These are phyloP conservation scores for Temnothorax nylanderi DNA, from an alignment of 1,140 invertebrate genomes.

Conservation along the genomic window DNA sequence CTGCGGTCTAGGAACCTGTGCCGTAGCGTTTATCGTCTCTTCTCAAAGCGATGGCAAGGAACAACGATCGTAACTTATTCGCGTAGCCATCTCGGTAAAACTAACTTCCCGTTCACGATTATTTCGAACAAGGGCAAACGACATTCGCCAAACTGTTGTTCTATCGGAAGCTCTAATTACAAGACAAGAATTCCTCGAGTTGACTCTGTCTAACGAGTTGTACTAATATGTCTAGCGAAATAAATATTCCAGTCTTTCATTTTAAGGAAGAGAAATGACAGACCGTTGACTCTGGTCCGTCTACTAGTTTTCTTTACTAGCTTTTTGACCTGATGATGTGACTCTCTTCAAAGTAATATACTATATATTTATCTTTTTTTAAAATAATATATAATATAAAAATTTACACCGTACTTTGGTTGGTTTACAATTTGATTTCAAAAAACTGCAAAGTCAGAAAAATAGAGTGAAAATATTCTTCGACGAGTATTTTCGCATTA, in stretches of 20 bases:
- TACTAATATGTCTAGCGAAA: constrained; percentile 54
- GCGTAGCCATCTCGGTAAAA: constrained; percentile 33
- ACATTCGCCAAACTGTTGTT: constrained; percentile 40
- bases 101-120: constrained; percentile 25
- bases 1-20: not conserved
- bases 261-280: constrained; percentile 42
- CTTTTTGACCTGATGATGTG: constrained; percentile 8
- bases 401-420: constrained; percentile 37
- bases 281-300: constrained; percentile 27
- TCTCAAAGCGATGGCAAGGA: constrained; percentile 28
- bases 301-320: not conserved
- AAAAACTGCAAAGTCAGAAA: not conserved
- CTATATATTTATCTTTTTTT: constrained; percentile 1
- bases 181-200: constrained; percentile 54
- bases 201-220: constrained; percentile 42
- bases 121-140: constrained; percentile 32
- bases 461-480: not conserved
- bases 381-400: not conserved
- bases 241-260: constrained; percentile 62
- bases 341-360: constrained; percentile 7
- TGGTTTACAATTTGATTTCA: not conserved
- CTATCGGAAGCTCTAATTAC: constrained; percentile 65
- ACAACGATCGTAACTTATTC: constrained; percentile 33
- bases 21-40: not conserved
- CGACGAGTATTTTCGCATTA: not conserved